phyloP scores from a whole-genome alignment of 64 coral and sea anemone genomes.

The Montipora capricornis region DNA sequence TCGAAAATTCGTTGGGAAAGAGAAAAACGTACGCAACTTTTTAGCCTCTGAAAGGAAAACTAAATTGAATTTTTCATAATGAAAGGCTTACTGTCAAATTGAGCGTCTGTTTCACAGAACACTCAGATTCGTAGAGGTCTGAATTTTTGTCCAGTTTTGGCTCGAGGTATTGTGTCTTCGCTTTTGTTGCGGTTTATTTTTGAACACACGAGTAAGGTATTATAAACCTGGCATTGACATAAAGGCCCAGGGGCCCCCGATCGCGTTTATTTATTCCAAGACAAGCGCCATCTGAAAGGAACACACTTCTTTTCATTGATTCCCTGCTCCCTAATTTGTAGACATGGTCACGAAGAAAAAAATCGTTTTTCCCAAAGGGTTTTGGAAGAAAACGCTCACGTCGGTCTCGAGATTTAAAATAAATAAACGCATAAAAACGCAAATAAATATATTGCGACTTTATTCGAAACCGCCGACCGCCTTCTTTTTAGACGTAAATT shows the following conservation, averaged over 20 bases:
- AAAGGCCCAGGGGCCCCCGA: not conserved
- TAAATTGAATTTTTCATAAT: no score
- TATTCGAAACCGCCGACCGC: not conserved
- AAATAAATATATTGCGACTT: not conserved
- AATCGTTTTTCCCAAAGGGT: not conserved
- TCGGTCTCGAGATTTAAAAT: no score
- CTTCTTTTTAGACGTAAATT: not conserved
- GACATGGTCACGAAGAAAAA: not conserved
- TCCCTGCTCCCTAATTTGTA: not conserved
- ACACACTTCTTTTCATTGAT: constrained; percentile 24
- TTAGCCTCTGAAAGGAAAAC: not conserved
- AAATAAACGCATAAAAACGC: not conserved
- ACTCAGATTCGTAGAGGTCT: not conserved
- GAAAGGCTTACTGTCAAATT: no score
- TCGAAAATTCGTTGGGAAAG: not conserved
- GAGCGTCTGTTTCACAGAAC: no score
- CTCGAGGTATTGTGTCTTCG: not conserved
- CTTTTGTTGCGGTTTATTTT: constrained; percentile 11
- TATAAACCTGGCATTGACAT: constrained; percentile 33
- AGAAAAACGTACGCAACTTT: not conserved
- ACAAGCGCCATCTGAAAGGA: constrained; percentile 25
- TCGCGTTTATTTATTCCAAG: constrained; percentile 15
- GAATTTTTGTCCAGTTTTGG: not conserved
- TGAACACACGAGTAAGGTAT: constrained; percentile 1
- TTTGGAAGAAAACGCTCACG: not conserved